A percentile compares a stretch with the other conserved stretches of the same genome.
These are phyloP conservation scores for Linnaemya tessellans DNA, from an alignment of 2,888 invertebrate genomes.

Conservation along the genomic window DNA sequence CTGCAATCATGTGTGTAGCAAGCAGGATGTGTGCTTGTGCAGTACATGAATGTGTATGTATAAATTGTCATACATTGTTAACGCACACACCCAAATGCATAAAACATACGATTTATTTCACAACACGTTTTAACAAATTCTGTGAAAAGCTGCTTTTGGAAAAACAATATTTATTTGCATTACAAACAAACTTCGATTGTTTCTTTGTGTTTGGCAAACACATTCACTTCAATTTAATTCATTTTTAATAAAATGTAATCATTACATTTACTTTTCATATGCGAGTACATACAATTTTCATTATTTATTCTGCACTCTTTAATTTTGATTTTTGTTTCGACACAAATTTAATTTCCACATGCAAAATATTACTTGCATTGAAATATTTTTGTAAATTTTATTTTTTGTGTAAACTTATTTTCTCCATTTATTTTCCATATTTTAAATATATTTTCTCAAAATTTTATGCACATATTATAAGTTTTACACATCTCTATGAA, in stretches of 20 bases:
- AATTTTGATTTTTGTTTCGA: neutral
- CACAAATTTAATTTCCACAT: neutral
- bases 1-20: neutral
- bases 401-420: constrained; percentile 35
- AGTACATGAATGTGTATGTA: constrained; percentile 13
- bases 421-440: constrained; percentile 33
- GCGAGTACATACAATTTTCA: neutral
- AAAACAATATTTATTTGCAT: constrained; percentile 18
- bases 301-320: constrained; percentile 2
- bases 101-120: constrained; percentile 52
- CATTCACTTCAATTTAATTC: neutral
- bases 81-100: constrained; percentile 65
- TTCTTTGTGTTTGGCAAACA: neutral
- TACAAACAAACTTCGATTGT: constrained; percentile 28
- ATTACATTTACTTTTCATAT: constrained; percentile 8
- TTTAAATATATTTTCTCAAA: constrained; percentile 43
- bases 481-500: constrained; percentile 66
- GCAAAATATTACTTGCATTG: neutral
- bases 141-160: constrained; percentile 19
- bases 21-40: constrained; percentile 34
- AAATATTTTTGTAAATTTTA: constrained; percentile 17
- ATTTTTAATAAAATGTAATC: neutral
- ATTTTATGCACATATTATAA: constrained; percentile 57
- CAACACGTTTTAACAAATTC: constrained; percentile 55
- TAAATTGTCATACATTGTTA: constrained; percentile 29